These are phyloP conservation scores for Cryptocephalus primarius DNA, from an alignment of 2,888 invertebrate genomes.

Conservation along the genomic window DNA sequence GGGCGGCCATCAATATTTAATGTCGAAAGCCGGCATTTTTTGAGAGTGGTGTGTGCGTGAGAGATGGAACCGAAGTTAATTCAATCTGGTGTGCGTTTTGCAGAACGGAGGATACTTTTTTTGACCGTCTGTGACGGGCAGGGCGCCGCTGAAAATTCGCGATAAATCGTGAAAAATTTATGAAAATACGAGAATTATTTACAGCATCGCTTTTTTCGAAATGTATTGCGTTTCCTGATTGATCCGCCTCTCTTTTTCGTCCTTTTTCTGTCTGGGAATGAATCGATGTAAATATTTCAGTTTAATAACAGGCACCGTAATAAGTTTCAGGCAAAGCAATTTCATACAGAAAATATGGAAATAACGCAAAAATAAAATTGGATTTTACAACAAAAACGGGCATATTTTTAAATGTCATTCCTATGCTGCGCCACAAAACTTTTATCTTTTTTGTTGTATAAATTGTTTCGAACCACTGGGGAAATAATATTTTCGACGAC, in stretches of 20 bases:
- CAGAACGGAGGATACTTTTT: constrained; percentile 17
- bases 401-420: constrained; percentile 17
- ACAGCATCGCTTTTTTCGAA: constrained; percentile 21
- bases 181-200: constrained; percentile 23
- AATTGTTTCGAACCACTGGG: constrained; percentile 12
- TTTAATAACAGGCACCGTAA: constrained; percentile 22
- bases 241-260: constrained; percentile 13
- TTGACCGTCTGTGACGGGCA: constrained; percentile 21
- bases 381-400: constrained; percentile 9
- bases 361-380: constrained; percentile 21
- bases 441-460: constrained; percentile 11
- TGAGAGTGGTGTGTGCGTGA: constrained; percentile 9
- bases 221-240: constrained; percentile 24
- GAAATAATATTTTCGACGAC: constrained; percentile 9
- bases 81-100: constrained; percentile 23
- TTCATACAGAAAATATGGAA: constrained; percentile 18
- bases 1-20: no score
- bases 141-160: constrained; percentile 18
- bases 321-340: constrained; percentile 19
- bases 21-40: no score
- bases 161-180: constrained; percentile 30
- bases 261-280: constrained; percentile 21
- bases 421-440: constrained; percentile 11
- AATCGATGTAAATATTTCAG: constrained; percentile 27
- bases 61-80: constrained; percentile 22